Base-by-base conservation (phyloP, 2,888 invertebrate species). In the Zygogramma bicolorata region DNA sequence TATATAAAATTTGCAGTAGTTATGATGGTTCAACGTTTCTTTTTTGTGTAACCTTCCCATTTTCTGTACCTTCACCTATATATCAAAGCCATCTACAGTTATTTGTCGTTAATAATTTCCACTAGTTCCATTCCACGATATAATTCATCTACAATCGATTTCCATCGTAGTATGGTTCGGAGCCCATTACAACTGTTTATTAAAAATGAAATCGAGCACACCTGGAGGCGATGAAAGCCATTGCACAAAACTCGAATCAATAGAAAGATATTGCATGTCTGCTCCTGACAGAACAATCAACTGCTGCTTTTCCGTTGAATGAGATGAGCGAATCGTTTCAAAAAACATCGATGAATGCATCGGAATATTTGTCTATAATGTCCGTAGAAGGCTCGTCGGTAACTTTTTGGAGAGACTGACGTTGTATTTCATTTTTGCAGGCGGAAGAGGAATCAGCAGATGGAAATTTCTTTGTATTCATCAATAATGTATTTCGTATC, bases 201-300 rank as follows among this genome's bases (percentile, higher is more conserved):
- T 25, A 53, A 53, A 53, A 53, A 53, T 53, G 25, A 25, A 53
- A 53, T 53, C 53, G n/a, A 53, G 25, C 13, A 53, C 53, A 53
- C 25, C 53, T 53, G 53, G n/a, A 53, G 25, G 25, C n/a, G 53
- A 53, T 53, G 7, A 25, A 53, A 53, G 53, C 25, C n/a, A 25
- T 53, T 25, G 25, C 53, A 53, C 25, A 10, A 53, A 67, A 68
- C 65, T 40, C 59, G 68, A 65, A 46, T 70, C 60, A 29, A 61
- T 71, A 67, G 67, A 71, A 63, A 65, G 63, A 63, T 68, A 71
- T 69, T 65, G 29, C 61, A 59, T 25, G 49, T 66, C 71, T 72
- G 72, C 65, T 67, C 57, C 61, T 65, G 70, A 72, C 72, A 72
- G 65, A 68, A 65, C 65, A 75, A 75, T 75, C 63, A 72, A 72